These are phyloP conservation scores for Agrotis exclamationis DNA, from an alignment of 2,888 invertebrate genomes.

Conservation along the genomic window DNA sequence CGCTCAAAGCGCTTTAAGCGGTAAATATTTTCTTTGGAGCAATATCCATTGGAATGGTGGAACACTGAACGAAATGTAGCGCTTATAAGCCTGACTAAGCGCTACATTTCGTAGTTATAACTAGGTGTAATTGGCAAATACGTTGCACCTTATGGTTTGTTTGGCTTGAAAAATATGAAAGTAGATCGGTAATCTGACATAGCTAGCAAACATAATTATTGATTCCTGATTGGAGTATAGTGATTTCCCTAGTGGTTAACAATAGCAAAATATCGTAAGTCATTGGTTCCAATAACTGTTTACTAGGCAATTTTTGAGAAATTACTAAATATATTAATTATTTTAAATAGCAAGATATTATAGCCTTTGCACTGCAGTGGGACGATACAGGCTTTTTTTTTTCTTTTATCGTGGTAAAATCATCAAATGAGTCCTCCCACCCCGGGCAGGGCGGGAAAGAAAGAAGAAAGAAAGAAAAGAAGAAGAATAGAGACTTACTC, in stretches of 20 bases:
- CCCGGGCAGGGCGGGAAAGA: too few species aligned
- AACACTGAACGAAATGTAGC: slow-evolving; percentile 21
- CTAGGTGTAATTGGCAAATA: slow-evolving; percentile 41
- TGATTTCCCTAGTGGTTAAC: neutral
- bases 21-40: slow-evolving; percentile 54
- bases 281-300: neutral
- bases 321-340: too few species aligned
- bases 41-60: slow-evolving; percentile 38
- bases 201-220: neutral
- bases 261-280: neutral
- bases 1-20: slow-evolving; percentile 47
- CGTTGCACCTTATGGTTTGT: neutral
- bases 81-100: slow-evolving; percentile 28
- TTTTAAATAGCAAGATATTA: too few species aligned
- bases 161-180: slow-evolving; percentile 1
- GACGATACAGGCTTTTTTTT: too few species aligned
- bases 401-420: too few species aligned
- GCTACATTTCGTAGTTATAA: too few species aligned
- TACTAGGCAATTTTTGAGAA: neutral
- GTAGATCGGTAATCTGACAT: neutral
- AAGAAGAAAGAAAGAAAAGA: too few species aligned
- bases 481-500: too few species aligned
- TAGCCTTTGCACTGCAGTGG: too few species aligned
- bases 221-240: neutral
- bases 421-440: too few species aligned